Evolutionary conservation across 2,113 vertebrate genomes (phyloP).

Genomic region (Grallaria varia): DNA sequence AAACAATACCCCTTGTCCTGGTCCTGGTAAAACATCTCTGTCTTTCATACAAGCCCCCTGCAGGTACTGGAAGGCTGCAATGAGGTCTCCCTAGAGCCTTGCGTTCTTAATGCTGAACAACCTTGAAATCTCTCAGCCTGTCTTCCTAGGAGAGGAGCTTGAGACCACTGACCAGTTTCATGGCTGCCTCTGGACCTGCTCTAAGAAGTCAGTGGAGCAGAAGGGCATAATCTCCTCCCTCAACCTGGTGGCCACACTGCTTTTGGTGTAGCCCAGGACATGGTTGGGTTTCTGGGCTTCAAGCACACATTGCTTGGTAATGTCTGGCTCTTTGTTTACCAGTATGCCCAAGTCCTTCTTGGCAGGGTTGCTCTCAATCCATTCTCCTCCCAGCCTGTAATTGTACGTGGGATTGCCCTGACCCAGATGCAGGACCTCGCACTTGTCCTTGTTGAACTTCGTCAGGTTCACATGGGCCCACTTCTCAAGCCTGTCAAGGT

Average conservation of each 20-base stretch:
- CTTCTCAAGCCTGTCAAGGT: neutral
- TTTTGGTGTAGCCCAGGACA: neutral
- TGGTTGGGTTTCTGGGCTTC: neutral
- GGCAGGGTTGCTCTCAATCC: neutral
- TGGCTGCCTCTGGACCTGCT: neutral
- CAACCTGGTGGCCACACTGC: fast-evolving
- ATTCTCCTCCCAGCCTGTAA: neutral
- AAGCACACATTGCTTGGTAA: fast-evolving
- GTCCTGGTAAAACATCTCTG: neutral
- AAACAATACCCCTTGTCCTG: neutral
- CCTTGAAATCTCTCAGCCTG: neutral
- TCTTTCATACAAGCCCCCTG: neutral
- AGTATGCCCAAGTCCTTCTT: neutral
- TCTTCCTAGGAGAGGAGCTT: neutral
- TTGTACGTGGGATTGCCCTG: neutral
- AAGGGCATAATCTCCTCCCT: neutral
- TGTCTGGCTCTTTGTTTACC: neutral
- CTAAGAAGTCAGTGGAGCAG: no score
- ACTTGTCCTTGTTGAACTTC: neutral
- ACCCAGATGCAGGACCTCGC: neutral
- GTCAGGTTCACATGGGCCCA: neutral
- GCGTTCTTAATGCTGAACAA: neutral
- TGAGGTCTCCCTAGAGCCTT: neutral
- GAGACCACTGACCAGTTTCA: neutral
- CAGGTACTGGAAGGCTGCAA: neutral